Evolutionary conservation across 1,140 invertebrate genomes (phyloP).

Genomic region (Chironomus striatipennis): DNA sequence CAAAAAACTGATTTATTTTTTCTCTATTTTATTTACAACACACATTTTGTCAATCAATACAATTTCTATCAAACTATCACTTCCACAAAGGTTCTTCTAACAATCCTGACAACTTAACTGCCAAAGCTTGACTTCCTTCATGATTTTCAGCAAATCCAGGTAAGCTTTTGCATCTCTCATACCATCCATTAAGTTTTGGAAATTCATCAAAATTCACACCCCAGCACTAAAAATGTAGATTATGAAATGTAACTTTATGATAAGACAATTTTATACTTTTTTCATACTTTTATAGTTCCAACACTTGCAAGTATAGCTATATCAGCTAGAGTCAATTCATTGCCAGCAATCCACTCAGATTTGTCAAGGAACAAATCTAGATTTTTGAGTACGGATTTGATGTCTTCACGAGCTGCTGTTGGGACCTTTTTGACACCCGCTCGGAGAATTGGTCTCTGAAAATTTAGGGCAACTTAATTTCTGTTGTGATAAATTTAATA

Average conservation of each 20-base stretch:
- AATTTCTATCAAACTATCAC: too few species aligned
- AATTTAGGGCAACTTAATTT: too few species aligned
- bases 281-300: constrained; percentile 2
- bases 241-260: too few species aligned
- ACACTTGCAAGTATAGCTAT: not conserved
- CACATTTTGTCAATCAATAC: too few species aligned
- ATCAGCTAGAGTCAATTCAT: not conserved
- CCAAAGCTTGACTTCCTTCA: not conserved
- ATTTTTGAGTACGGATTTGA: not conserved
- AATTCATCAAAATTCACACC: not conserved
- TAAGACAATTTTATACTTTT: not conserved
- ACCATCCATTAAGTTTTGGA: constrained; percentile 1
- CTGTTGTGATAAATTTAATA: not conserved
- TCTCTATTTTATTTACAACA: too few species aligned
- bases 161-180: not conserved
- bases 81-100: constrained; percentile 12
- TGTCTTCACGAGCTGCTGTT: not conserved
- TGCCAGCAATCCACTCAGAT: not conserved
- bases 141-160: constrained; percentile 18
- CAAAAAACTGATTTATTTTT: too few species aligned
- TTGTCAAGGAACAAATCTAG: not conserved
- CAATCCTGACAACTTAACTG: not conserved
- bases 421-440: not conserved
- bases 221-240: constrained; percentile 7
- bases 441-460: not conserved